These are phyloP conservation scores for Axinella damicornis DNA, from an alignment of 37 sponge, comb jelly and placozoan genomes.

Conservation along the genomic window DNA sequence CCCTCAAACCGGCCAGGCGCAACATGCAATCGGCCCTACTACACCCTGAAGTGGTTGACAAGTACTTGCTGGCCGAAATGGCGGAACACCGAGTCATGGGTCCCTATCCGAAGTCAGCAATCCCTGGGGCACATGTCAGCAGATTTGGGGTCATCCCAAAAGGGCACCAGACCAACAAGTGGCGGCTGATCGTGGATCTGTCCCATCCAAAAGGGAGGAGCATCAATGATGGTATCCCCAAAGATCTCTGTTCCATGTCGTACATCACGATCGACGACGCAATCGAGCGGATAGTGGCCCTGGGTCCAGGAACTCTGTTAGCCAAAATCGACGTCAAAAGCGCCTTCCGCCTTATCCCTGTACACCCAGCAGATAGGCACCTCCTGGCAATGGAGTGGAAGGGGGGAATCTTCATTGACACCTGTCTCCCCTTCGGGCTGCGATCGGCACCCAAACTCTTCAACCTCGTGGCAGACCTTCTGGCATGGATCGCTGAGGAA, in stretches of 20 bases:
- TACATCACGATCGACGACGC: slow-evolving; percentile 29
- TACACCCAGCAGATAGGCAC: slow-evolving; percentile 46
- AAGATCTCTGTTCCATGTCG: slow-evolving; percentile 32
- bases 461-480: slow-evolving; percentile 19
- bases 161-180: slow-evolving; percentile 7
- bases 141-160: slow-evolving; percentile 40
- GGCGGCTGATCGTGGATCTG: slow-evolving; percentile 34
- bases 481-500: slow-evolving; percentile 19
- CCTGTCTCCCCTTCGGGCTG: slow-evolving; percentile 44
- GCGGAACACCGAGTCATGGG: neutral
- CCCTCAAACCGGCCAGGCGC: slow-evolving; percentile 13
- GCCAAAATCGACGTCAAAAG: slow-evolving; percentile 38
- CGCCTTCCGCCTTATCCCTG: slow-evolving; percentile 17
- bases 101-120: neutral
- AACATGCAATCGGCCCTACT: slow-evolving; percentile 7
- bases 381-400: slow-evolving; percentile 44
- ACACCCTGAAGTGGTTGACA: neutral
- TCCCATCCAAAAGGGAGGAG: slow-evolving; percentile 23
- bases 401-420: slow-evolving; percentile 27
- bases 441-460: slow-evolving; percentile 51
- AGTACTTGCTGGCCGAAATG: slow-evolving; percentile 4
- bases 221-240: slow-evolving; percentile 19
- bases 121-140: neutral
- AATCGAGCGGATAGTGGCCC: neutral
- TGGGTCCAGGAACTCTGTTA: slow-evolving; percentile 25